Conservation (phyloP, 2,888 invertebrate species). For the Conops quadrifasciatus region DNA sequence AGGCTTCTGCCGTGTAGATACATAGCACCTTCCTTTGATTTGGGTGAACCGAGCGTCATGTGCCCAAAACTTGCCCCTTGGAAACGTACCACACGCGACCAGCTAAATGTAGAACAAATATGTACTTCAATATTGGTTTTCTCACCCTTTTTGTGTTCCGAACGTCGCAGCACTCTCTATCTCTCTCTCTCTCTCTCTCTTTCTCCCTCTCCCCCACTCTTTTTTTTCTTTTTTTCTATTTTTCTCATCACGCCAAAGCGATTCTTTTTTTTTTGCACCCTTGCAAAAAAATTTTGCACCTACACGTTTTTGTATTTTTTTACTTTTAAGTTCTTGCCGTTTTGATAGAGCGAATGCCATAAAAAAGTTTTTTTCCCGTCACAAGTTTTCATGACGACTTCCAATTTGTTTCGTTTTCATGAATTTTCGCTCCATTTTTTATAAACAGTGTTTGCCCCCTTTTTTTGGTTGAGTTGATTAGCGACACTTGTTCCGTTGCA, state of each 20-base stretch:
- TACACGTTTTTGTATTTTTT: neutral
- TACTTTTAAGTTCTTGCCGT: neutral
- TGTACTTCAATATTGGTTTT: no score
- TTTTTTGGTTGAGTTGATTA: neutral
- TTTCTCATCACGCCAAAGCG: no score
- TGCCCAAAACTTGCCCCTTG: no score
- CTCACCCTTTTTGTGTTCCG: no score
- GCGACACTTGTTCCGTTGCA: neutral
- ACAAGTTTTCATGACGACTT: neutral
- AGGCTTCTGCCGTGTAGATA: no score
- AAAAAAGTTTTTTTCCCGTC: neutral
- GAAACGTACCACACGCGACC: no score
- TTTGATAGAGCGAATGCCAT: neutral
- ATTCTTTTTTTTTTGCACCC: neutral
- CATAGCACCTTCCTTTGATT: no score
- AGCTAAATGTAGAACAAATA: no score
- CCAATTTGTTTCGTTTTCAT: constrained; percentile 1
- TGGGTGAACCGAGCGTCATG: no score
- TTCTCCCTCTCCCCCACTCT: no score
- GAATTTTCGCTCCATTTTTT: neutral
- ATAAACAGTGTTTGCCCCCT: neutral
- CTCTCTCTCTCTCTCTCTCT: neutral
- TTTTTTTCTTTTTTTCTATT: no score
- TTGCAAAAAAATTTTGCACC: neutral
- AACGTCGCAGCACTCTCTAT: no score